These are phyloP conservation scores for Hermetia illucens DNA, from an alignment of 1,140 invertebrate genomes.

Conservation along the genomic window DNA sequence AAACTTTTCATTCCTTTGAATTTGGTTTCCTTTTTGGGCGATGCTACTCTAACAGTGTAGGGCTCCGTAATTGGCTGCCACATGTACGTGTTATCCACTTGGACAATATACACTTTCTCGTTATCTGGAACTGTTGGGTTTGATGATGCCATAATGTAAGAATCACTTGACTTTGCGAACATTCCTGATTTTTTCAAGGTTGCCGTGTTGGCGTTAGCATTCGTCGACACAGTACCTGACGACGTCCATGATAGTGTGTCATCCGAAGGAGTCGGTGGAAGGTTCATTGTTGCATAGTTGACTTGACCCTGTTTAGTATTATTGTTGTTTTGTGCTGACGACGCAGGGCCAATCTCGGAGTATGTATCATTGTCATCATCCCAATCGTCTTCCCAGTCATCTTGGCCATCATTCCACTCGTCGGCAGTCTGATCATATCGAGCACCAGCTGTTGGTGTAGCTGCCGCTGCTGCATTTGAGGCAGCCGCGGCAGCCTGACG, in stretches of 20 bases:
- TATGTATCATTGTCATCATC: constrained; percentile 56
- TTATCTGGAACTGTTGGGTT: constrained; percentile 56
- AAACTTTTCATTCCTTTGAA: constrained; percentile 95
- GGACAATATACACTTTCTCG: constrained; percentile 67
- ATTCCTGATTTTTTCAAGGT: constrained; percentile 67
- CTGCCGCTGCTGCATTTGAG: constrained; percentile 1
- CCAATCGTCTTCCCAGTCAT: constrained; percentile 83
- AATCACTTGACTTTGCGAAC: constrained; percentile 58
- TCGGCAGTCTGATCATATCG: constrained; percentile 41
- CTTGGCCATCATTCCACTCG: constrained; percentile 40
- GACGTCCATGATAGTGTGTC: constrained; percentile 20
- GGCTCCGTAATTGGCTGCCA: constrained; percentile 59
- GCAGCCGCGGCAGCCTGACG: too few species aligned
- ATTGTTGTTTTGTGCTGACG: constrained; percentile 21
- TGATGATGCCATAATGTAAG: constrained; percentile 69
- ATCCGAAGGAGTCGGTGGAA: constrained; percentile 23
- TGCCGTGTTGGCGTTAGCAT: constrained; percentile 31
- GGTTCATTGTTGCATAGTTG: constrained; percentile 22
- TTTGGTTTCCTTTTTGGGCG: constrained; percentile 94
- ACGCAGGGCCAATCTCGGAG: constrained; percentile 47
- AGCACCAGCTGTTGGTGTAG: not conserved
- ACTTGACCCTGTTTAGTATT: too few species aligned
- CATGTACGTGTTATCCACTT: constrained; percentile 43
- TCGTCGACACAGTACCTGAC: constrained; percentile 7
- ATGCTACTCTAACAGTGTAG: constrained; percentile 76